Evolutionary conservation across 64 coral and sea anemone species (phyloP).

Genomic region (Dendronephthya gigantea): DNA sequence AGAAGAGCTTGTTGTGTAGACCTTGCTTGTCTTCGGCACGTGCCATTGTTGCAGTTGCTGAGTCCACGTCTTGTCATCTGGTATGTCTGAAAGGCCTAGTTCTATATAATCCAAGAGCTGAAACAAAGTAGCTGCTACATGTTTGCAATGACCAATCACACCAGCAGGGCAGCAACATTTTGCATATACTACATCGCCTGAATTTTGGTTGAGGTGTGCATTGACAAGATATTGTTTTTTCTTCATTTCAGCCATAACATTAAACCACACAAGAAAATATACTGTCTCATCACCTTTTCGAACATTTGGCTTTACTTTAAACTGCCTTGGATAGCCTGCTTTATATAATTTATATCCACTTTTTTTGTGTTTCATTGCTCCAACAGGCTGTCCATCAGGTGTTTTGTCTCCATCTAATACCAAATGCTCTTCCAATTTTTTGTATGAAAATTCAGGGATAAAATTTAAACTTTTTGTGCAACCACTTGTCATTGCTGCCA

Average conservation of each 20-base stretch:
- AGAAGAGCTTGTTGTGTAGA: neutral
- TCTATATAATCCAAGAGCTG: conserved; percentile 8
- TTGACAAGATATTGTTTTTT: conserved; percentile 9
- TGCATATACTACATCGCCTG: neutral
- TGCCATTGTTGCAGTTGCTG: neutral
- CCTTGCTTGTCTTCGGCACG: neutral
- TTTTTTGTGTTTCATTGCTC: neutral
- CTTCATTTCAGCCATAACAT: neutral
- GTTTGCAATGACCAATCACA: conserved; percentile 20
- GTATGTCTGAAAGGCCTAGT: neutral
- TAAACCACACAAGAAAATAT: neutral
- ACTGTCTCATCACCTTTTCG: neutral
- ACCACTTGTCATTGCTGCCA: neutral
- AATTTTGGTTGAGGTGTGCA: neutral
- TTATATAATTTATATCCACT: neutral
- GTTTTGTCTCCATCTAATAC: neutral
- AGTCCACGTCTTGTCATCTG: conserved; percentile 19
- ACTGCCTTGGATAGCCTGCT: no score
- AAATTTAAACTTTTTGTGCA: neutral
- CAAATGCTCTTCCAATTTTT: neutral
- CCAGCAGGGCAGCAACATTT: conserved; percentile 19
- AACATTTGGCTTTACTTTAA: neutral
- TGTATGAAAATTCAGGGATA: neutral
- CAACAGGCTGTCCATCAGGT: neutral
- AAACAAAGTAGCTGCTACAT: conserved; percentile 33